These are phyloP conservation scores for Amniataba percoides DNA, from an alignment of 2,797 vertebrate genomes.

Conservation along the genomic window DNA sequence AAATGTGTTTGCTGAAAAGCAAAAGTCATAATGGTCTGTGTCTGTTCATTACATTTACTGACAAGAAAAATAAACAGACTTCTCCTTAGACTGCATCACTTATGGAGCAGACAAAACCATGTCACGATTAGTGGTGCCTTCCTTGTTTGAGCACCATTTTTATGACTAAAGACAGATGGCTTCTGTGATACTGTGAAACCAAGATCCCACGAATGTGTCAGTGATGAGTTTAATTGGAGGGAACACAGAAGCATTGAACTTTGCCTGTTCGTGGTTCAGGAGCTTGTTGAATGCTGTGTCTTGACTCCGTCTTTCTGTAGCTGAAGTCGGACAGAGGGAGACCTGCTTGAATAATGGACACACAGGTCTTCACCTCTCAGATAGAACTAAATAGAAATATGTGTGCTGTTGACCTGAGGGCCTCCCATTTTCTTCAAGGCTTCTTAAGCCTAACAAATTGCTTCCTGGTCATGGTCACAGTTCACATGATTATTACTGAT, in stretches of 20 bases:
- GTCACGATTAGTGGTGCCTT: not conserved
- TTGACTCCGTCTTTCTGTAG: slow-evolving; percentile 17
- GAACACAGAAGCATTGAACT: slow-evolving; percentile 10
- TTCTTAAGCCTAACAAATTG: slow-evolving; percentile 78
- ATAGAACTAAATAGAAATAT: slow-evolving; percentile 72
- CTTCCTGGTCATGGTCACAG: slow-evolving; percentile 82
- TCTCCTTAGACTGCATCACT: not conserved
- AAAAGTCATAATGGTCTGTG: not conserved
- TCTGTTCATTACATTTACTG: not conserved
- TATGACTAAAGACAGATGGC: not conserved
- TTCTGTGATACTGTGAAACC: not conserved
- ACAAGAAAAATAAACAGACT: not conserved
- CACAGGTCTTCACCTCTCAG: slow-evolving; percentile 56
- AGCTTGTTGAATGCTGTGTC: slow-evolving; percentile 45
- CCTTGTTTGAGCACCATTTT: not conserved
- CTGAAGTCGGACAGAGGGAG: slow-evolving; percentile 31
- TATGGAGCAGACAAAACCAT: not conserved
- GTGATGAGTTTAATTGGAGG: slow-evolving; percentile 19
- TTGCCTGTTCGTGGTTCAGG: not conserved
- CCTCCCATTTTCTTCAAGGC: slow-evolving; percentile 49
- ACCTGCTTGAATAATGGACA: slow-evolving; percentile 26
- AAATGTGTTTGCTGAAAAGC: no score
- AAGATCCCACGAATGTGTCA: slow-evolving; percentile 1
- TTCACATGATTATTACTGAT: slow-evolving; percentile 69
- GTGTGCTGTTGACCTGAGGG: slow-evolving; percentile 70